Evolutionary conservation across 1,140 invertebrate genomes (phyloP).

Genomic region (Heterodera carotae): DNA sequence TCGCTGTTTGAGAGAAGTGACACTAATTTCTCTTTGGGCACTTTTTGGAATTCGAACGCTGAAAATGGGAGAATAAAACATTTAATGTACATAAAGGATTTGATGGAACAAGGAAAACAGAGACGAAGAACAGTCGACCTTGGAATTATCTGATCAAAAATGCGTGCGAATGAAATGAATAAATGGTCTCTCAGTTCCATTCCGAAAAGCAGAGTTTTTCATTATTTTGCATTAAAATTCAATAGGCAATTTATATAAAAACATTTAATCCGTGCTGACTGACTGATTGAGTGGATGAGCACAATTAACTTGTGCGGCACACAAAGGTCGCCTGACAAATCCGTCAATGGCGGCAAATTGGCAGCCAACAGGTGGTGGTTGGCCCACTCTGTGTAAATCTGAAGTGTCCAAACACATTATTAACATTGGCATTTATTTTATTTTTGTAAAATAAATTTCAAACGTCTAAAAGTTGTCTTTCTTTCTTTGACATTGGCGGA

Average conservation of each 20-base stretch:
- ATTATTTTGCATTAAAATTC: neutral
- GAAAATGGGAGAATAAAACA: neutral
- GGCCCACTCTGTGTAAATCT: slow-evolving; percentile 59
- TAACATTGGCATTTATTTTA: no score
- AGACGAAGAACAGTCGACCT: no score
- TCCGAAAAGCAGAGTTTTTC: neutral
- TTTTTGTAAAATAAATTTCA: no score
- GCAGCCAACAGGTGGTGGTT: slow-evolving; percentile 46
- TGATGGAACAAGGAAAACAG: neutral
- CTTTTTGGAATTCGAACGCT: slow-evolving; percentile 16
- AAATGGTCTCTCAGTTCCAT: neutral
- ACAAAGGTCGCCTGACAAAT: slow-evolving; percentile 51
- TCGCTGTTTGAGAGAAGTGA: neutral
- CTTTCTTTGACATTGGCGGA: neutral
- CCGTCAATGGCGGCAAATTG: slow-evolving; percentile 40
- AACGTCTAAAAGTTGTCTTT: neutral
- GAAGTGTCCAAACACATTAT: slow-evolving; percentile 22
- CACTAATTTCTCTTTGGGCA: slow-evolving; percentile 10
- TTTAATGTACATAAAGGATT: neutral
- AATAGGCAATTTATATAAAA: neutral
- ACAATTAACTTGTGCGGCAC: slow-evolving; percentile 47
- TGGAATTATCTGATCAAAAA: slow-evolving; percentile 15
- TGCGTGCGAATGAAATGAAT: neutral
- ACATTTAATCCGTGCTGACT: slow-evolving; percentile 33
- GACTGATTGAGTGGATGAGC: slow-evolving; percentile 52